A percentile compares a stretch with the other conserved stretches of the same genome.
phyloP scores from a whole-genome alignment of 2,888 invertebrate genomes.

The Hydriomena furcata region DNA sequence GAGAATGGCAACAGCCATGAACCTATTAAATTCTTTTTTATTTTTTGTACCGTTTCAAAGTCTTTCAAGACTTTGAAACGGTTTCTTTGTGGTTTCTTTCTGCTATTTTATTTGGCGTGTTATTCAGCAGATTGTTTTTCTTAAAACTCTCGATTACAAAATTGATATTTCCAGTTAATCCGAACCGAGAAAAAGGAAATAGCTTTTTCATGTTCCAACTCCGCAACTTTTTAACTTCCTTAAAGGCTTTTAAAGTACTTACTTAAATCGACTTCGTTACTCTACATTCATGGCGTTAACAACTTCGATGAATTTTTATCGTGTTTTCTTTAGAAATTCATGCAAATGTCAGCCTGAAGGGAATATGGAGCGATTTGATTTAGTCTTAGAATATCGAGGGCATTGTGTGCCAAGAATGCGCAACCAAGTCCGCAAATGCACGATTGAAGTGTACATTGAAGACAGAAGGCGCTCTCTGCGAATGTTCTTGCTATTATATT shows the following conservation, averaged over 20 bases:
- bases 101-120: no score
- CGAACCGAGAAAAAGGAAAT: slow-evolving; percentile 15
- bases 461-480: no score
- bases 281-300: slow-evolving; percentile 17
- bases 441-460: no score
- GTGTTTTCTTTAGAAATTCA: slow-evolving; percentile 16
- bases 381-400: slow-evolving; percentile 3
- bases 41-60: no score
- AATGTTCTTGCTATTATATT: no score
- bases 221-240: slow-evolving; percentile 18
- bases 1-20: no score
- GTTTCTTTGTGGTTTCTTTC: no score
- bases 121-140: background rate
- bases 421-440: background rate
- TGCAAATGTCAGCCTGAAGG: slow-evolving; percentile 12
- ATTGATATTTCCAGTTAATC: slow-evolving; percentile 15
- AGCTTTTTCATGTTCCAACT: slow-evolving; percentile 22
- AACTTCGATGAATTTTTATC: slow-evolving; percentile 22
- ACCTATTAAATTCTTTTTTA: no score
- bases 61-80: no score
- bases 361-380: slow-evolving; percentile 11
- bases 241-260: slow-evolving; percentile 17
- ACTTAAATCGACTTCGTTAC: slow-evolving; percentile 17
- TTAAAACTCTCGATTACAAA: background rate
- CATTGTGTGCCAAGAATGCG: background rate